Evolutionary conservation across 2,797 vertebrate species (phyloP), one percentile per base, ranked within the genome.

Genomic region (Sus cebifrons): DNA sequence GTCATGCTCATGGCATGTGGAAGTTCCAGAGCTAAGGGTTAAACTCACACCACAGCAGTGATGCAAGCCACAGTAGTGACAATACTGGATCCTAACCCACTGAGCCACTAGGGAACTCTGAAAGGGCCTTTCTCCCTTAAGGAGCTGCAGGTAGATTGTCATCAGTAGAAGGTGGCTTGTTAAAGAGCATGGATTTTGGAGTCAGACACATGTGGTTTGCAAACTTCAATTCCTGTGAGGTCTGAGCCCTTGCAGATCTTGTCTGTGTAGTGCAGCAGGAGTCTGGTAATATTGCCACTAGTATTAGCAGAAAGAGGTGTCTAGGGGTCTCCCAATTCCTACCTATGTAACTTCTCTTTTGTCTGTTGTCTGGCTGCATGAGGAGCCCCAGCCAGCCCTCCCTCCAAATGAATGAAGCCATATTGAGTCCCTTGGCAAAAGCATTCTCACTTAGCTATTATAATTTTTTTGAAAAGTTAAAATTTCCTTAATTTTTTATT

Each of bases 401-500:
- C 25, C 40, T 95, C 32, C 20, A 84, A 88, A 6, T 93, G 89
- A 93, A 79, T 87, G 65, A 95, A 94, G 64, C 49, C 21, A 21
- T 86, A 67, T 78, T 74, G 88, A 62, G 6, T 84, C 62, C 2
- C 7, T 68, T 82, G n/a, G 44, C 86, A 64, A 97, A 91, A 88
- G 20, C 78, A 73, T 95, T 84, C 79, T 89, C n/a, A 52, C 20
- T 89, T 94, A 81, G 62, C 40, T 92, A 40, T 29, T 85, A 3
- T 65, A n/a, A 52, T 93, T 96, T 49, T 49, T 49, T 98, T 98
- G 98, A 98, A 99, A 99, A 99, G 98, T 99, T 99, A 98, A 99
- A 99, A 99, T 99, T 98, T 99, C 98, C 98, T 98, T 99, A 98
- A 98, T 98, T 99, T 98, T 99, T 99, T 98, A 99, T 99, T 99